phyloP scores from a whole-genome alignment of 2,888 invertebrate species.

The Ashinkailepas kermadecensis region DNA sequence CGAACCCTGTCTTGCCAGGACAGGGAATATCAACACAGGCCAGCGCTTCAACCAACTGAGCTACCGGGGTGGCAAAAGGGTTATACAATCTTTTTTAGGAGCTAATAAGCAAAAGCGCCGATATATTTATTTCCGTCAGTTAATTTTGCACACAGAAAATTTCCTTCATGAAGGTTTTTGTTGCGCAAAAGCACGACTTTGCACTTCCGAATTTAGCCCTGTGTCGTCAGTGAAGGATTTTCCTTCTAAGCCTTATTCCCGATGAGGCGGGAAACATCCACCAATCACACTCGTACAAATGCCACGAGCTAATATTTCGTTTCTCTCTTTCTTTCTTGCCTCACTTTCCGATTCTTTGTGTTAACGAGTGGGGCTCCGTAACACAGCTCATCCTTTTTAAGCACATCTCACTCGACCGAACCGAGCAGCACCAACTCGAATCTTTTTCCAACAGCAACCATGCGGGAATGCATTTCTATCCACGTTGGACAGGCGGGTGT shows the following conservation, averaged over 20 bases:
- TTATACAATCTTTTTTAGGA: no score
- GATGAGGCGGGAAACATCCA: not conserved
- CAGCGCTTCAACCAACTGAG: no score
- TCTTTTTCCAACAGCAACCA: conserved; percentile 1
- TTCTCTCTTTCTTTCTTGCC: not conserved
- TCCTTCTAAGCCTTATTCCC: not conserved
- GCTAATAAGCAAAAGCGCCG: no score
- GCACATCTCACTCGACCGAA: not conserved
- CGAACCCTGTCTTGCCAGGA: no score
- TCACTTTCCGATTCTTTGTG: conserved; percentile 19
- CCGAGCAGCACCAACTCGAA: not conserved
- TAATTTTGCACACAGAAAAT: no score
- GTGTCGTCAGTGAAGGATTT: conserved; percentile 1
- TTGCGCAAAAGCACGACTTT: no score
- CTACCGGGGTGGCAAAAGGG: no score
- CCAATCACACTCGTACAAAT: not conserved
- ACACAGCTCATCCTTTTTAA: not conserved
- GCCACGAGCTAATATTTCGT: not conserved
- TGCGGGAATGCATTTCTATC: conserved; percentile 34
- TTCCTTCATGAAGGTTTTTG: no score
- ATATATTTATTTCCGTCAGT: no score
- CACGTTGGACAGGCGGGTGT: conserved; percentile 34
- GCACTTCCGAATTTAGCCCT: no score
- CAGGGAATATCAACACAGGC: no score
- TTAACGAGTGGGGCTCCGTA: not conserved